Conservation (phyloP, 2,888 invertebrate genomes). For the Plagodis dolabraria region DNA sequence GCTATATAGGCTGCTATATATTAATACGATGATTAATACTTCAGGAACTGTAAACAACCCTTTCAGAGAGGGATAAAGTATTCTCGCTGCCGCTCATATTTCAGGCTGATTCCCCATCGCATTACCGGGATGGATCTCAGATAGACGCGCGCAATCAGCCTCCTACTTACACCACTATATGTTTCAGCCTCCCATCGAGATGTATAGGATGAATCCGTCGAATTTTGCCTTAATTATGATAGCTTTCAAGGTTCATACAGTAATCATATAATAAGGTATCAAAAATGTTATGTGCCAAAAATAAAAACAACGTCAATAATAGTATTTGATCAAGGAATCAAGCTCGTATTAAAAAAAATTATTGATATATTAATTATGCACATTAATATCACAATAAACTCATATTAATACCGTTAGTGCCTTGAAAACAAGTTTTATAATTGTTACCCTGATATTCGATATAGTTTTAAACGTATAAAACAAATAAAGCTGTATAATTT, state of each 20-base stretch:
- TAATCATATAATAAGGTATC: no score
- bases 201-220: background rate
- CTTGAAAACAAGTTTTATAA: background rate
- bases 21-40: no score
- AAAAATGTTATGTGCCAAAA: no score
- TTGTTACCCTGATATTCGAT: background rate
- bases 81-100: conserved; percentile 4
- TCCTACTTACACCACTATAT: conserved; percentile 21
- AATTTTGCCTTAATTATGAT: background rate
- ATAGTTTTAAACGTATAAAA: conserved; percentile 35
- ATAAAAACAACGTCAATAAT: no score
- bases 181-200: conserved; percentile 1
- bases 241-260: background rate
- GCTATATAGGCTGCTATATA: no score
- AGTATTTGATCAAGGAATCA: no score
- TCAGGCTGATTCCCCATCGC: conserved; percentile 9
- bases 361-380: no score
- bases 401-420: background rate
- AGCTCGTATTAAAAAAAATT: no score
- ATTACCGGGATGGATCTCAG: conserved; percentile 22
- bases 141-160: conserved; percentile 24
- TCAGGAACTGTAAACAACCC: no score
- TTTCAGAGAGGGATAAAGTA: background rate
- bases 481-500: conserved; percentile 33
- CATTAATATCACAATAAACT: no score